Evolutionary conservation across 2,113 vertebrate genomes (phyloP), one percentile per base, ranked within the genome.

Genomic region (Irena cyanogastra): DNA sequence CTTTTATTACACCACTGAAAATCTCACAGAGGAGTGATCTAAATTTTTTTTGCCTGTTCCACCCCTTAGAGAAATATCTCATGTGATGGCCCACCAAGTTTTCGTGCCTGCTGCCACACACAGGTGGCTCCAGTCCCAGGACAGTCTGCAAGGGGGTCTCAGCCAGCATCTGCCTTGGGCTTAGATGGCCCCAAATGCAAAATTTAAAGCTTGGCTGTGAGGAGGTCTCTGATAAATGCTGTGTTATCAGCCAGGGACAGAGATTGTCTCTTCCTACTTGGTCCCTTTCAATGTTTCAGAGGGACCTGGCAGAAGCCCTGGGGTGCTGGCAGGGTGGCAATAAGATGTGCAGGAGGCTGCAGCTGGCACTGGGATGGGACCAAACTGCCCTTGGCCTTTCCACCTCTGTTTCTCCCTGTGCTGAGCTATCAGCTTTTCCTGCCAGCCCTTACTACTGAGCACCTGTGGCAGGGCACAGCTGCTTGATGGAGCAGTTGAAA

Each of bases 1-100:
- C 83, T 90, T 94, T 92, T 92, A 95, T 96, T 95, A 35, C n/a
- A 63, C 68, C 20, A 27, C 64, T 86, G 80, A 91, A 95, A 93
- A 95, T 79, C 90, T 83, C 9, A 4, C 77, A 75, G 60, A 75
- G 56, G 41, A 93, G 59, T 83, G 66, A 91, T 84, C 10, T 66
- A 20, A 23, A 1, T 37, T 27, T 37, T 76, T 37, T 45, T 26
- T 23, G 9, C 60, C 60, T 35, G 26, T 94, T 92, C 83, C 60
- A 92, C 52, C 28, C 59, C 31, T 75, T 56, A 89, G 90, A 93
- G 86, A 70, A 86, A 83, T 37, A 26, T 83, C 64, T 90, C 31
- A n/a, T 88, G 63, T 56, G 71, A 87, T 17, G 4, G 39, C 56
- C 47, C 75, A 96, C 83, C 54, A 78, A 81, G 71, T 17, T 81